Evolutionary conservation across 2,113 vertebrate species (phyloP).

Genomic region (Genyomyrus donnyi): DNA sequence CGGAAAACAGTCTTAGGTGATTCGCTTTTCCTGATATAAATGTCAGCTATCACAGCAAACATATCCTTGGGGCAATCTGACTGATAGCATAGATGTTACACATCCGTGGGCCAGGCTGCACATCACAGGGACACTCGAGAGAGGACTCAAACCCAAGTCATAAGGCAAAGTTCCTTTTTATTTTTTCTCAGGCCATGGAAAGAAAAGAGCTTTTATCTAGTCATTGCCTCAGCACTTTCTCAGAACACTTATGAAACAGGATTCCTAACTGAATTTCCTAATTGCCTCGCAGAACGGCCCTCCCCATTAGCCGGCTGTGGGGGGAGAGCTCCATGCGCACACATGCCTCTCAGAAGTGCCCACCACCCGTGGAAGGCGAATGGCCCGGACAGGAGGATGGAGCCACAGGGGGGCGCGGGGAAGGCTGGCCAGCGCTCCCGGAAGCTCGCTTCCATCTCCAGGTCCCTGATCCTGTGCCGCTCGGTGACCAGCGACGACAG

Average conservation of each 20-base stretch:
- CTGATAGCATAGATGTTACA: neutral
- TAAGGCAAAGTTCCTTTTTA: conserved; percentile 17
- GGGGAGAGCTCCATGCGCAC: conserved; percentile 43
- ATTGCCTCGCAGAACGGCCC: conserved; percentile 59
- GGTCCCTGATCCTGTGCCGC: conserved; percentile 81
- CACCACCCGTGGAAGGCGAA: conserved; percentile 59
- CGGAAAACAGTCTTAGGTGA: neutral
- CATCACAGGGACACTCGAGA: neutral
- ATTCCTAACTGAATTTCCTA: conserved; percentile 63
- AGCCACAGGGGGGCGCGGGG: conserved; percentile 53
- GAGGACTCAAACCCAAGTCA: conserved; percentile 20
- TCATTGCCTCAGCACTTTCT: conserved; percentile 42
- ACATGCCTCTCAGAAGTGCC: conserved; percentile 57
- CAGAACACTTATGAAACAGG: conserved; percentile 46
- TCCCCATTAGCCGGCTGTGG: conserved; percentile 53
- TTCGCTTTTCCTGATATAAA: neutral
- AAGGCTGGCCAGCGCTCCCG: conserved; percentile 60
- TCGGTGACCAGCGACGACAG: conserved; percentile 68
- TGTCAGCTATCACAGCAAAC: neutral
- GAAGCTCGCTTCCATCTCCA: conserved; percentile 75
- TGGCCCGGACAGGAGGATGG: conserved; percentile 64
- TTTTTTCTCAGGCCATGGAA: conserved; percentile 19
- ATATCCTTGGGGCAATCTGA: neutral
- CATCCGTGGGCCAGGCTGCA: neutral
- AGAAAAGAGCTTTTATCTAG: conserved; percentile 47